Evolutionary conservation across 2,113 vertebrate species (phyloP).

Genomic region (Capreolus pygargus): DNA sequence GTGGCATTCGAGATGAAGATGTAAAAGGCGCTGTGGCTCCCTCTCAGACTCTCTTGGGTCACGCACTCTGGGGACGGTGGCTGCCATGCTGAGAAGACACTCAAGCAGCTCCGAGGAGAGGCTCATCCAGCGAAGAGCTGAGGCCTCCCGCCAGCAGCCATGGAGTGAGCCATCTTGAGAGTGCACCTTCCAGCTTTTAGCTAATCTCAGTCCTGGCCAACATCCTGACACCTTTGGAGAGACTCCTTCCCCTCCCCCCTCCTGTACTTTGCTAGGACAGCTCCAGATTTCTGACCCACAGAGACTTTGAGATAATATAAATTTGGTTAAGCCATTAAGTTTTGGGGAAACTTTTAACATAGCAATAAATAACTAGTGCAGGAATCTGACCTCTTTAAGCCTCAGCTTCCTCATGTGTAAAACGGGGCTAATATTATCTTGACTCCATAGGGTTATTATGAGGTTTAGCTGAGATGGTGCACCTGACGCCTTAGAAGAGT

Average conservation of each 20-base stretch:
- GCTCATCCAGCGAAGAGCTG: not conserved
- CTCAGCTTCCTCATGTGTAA: not conserved
- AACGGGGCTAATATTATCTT: accelerated
- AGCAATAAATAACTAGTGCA: no score
- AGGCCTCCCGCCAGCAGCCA: not conserved
- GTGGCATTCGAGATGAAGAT: not conserved
- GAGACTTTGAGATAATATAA: not conserved
- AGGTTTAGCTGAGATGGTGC: not conserved
- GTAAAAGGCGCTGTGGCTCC: not conserved
- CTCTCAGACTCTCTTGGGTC: not conserved
- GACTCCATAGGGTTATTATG: accelerated
- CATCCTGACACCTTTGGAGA: not conserved
- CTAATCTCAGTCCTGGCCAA: not conserved
- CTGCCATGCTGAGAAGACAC: not conserved
- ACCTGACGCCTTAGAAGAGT: accelerated
- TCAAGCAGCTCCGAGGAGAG: not conserved
- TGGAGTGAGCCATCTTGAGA: not conserved
- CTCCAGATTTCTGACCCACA: not conserved
- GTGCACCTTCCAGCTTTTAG: not conserved
- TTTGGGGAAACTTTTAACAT: not conserved
- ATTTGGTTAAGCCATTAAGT: not conserved
- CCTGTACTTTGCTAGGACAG: no score
- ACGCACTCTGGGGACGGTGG: not conserved
- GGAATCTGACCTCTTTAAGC: not conserved
- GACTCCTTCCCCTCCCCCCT: accelerated